phyloP scores from a whole-genome alignment of 2,113 vertebrate genomes.

The Seriola quinqueradiata region DNA sequence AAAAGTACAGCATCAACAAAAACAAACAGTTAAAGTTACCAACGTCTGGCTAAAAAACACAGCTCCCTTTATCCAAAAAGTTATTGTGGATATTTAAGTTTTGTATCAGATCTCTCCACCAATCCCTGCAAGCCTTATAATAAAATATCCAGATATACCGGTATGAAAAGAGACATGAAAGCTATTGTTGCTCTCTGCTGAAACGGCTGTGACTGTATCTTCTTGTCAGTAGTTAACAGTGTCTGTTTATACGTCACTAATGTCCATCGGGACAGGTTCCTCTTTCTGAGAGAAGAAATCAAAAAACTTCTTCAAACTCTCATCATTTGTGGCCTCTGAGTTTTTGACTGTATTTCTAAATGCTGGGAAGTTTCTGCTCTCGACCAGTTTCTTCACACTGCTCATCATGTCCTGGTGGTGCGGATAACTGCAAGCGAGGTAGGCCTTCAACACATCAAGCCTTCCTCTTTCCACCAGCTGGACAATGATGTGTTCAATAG shows the following conservation, averaged over 20 bases:
- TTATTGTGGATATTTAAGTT: not conserved
- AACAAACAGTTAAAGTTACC: not conserved
- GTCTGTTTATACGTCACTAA: not conserved
- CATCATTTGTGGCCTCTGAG: not conserved
- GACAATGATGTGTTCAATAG: constrained; percentile 20
- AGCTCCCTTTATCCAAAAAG: not conserved
- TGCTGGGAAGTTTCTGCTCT: not conserved
- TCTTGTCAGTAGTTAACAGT: not conserved
- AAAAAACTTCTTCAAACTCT: not conserved
- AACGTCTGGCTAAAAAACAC: not conserved
- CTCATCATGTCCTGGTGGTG: not conserved
- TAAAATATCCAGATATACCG: not conserved
- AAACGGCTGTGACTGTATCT: not conserved
- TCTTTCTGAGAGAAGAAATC: not conserved
- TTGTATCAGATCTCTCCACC: not conserved
- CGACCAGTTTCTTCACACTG: constrained; percentile 23
- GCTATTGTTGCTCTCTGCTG: not conserved
- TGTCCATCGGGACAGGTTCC: constrained; percentile 43
- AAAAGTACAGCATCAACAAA: not conserved
- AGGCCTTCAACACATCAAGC: constrained; percentile 37
- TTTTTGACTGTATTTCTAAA: constrained; percentile 8
- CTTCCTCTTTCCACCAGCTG: not conserved
- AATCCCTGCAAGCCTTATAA: not conserved
- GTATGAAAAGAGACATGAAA: not conserved
- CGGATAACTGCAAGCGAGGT: not conserved